phyloP scores from a whole-genome alignment of 2,888 invertebrate genomes.

The Ormia ochracea region DNA sequence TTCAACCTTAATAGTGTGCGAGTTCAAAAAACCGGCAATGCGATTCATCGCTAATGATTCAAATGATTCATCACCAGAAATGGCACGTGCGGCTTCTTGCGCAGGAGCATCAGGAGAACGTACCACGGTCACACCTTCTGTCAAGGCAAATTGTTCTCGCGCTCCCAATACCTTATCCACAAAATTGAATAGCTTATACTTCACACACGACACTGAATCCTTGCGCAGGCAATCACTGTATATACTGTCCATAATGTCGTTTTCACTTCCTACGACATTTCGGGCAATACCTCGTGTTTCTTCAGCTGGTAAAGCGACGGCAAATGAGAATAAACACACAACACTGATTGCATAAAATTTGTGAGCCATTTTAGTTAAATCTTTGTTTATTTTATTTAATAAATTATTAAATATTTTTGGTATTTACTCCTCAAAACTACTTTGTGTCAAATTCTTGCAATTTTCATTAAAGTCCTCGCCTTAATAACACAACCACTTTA shows the following conservation, averaged over 20 bases:
- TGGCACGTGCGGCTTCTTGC: constrained; percentile 84
- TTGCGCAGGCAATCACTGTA: constrained; percentile 88
- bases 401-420: constrained; percentile 48
- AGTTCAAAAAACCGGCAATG: constrained; percentile 85
- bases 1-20: constrained; percentile 89
- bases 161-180: constrained; percentile 90
- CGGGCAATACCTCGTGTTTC: constrained; percentile 80
- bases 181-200: constrained; percentile 90
- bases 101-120: constrained; percentile 82
- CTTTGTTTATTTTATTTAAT: constrained; percentile 7
- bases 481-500: constrained; percentile 45
- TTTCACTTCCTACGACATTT: constrained; percentile 80
- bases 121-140: constrained; percentile 90
- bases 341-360: constrained; percentile 78
- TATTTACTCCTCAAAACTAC: constrained; percentile 46
- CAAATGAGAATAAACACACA: constrained; percentile 79
- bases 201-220: constrained; percentile 89
- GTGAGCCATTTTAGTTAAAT: constrained; percentile 74
- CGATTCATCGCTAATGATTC: constrained; percentile 82
- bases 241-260: constrained; percentile 87
- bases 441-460: constrained; percentile 47
- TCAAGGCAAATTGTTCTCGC: constrained; percentile 87
- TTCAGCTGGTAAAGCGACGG: constrained; percentile 84
- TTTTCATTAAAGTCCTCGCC: constrained; percentile 59
- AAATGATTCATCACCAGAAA: constrained; percentile 82